Conservation (phyloP, 2,797 vertebrate genomes). For the Intellagama lesueurii region DNA sequence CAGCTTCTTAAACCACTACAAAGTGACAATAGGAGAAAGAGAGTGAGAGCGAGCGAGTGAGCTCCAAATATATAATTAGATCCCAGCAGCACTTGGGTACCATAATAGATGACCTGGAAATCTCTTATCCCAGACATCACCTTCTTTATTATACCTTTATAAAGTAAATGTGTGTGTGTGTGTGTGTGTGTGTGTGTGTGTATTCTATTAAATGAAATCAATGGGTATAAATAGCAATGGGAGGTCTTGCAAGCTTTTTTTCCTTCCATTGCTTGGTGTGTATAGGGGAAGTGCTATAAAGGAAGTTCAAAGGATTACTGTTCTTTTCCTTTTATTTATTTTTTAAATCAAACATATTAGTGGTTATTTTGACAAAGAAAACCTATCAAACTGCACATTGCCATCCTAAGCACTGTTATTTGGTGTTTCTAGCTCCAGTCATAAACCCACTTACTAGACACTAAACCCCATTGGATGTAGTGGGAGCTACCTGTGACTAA, state of each 20-base stretch:
- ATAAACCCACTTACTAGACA: neutral
- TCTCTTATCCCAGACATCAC: constrained; percentile 2
- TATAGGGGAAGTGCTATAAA: accelerated
- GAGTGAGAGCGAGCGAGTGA: constrained; percentile 17
- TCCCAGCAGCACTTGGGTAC: neutral
- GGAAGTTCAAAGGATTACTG: neutral
- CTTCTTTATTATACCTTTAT: constrained; percentile 21
- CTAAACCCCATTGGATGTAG: neutral
- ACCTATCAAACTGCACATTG: neutral
- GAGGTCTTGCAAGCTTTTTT: neutral
- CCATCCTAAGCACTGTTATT: neutral
- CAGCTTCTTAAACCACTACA: accelerated
- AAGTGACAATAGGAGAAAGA: neutral
- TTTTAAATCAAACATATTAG: accelerated
- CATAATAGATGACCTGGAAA: constrained; percentile 46
- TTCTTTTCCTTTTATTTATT: neutral
- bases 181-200: neutral
- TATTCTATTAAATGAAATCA: constrained; percentile 1
- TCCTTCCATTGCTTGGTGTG: neutral
- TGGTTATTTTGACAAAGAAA: constrained; percentile 1
- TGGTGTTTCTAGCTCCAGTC: neutral
- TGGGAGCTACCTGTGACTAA: neutral
- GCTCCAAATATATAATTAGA: constrained; percentile 17
- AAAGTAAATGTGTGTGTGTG: neutral
- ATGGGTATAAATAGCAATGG: neutral